Percentiles rank a stretch among this genome's conserved stretches.
phyloP scores from a whole-genome alignment of 2,797 vertebrate genomes.

The Eurystomus glaucurus region DNA sequence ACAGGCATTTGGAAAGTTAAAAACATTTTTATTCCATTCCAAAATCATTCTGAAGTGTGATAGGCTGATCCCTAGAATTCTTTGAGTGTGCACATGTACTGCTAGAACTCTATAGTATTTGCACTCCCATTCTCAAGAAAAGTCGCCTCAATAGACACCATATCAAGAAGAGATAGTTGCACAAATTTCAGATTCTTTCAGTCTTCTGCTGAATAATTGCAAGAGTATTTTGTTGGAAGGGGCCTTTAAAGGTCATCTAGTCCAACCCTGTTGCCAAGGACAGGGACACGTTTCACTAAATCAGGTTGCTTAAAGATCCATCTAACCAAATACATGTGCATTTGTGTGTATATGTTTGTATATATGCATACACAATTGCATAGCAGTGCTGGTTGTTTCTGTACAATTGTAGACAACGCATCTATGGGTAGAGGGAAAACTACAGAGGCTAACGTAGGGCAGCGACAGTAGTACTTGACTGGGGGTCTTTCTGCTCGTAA shows the following conservation, averaged over 20 bases:
- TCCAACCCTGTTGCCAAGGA: rapidly evolving
- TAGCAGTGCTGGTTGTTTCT: background rate
- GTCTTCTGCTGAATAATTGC: background rate
- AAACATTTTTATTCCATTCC: background rate
- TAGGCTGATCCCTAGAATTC: background rate
- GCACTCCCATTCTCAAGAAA: background rate
- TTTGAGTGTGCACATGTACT: rapidly evolving
- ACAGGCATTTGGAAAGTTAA: background rate
- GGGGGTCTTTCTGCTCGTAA: background rate
- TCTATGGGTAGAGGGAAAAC: background rate
- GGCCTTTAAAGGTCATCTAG: background rate
- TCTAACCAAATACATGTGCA: rapidly evolving
- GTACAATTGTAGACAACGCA: rapidly evolving
- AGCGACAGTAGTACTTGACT: background rate
- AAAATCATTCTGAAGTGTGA: background rate
- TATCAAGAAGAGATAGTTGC: background rate
- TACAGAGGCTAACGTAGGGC: background rate
- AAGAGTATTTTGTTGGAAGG: background rate
- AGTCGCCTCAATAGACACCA: background rate
- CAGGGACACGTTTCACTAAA: background rate
- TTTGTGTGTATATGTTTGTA: background rate
- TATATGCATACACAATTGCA: too few species aligned
- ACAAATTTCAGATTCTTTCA: background rate
- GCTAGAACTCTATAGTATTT: background rate
- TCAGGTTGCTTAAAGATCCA: background rate